phyloP scores from a whole-genome alignment of 2,113 vertebrate genomes.

The Corydoras sp. region DNA sequence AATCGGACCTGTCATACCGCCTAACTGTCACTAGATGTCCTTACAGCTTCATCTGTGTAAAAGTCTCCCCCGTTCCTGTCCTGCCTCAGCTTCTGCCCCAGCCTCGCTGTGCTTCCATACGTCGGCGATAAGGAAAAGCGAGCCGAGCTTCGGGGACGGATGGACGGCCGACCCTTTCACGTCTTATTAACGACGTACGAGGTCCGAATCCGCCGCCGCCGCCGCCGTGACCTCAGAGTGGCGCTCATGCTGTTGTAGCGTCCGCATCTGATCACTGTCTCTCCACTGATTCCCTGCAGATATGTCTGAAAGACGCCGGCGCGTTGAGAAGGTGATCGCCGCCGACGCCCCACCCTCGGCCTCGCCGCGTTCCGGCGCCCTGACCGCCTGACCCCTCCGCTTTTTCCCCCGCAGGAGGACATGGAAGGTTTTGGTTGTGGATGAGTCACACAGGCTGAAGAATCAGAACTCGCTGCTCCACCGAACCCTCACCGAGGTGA shows the following conservation, averaged over 20 bases:
- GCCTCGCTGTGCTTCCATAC: conserved; percentile 72
- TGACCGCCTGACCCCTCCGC: too few relatives aligned
- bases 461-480: conserved; percentile 81
- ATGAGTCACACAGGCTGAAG: conserved; percentile 91
- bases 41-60: neutral
- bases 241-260: too few relatives aligned
- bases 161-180: conserved; percentile 50
- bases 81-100: conserved; percentile 71
- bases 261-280: neutral
- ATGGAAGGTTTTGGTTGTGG: conserved; percentile 77
- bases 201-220: conserved; percentile 55
- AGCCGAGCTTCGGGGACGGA: conserved; percentile 63
- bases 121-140: conserved; percentile 76
- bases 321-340: conserved; percentile 73
- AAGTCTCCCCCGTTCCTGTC: neutral
- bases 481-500: conserved; percentile 75
- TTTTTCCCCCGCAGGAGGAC: conserved; percentile 52
- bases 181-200: conserved; percentile 85
- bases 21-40: conserved; percentile 25
- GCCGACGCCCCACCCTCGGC: neutral
- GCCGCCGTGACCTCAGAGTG: too few relatives aligned
- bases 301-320: conserved; percentile 79
- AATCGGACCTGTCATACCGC: neutral
- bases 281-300: conserved; percentile 58
- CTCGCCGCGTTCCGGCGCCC: too few relatives aligned